Evolutionary conservation across 2,113 vertebrate genomes (phyloP), one percentile per base, ranked within the genome.

Genomic region (Toxotes jaculatrix): DNA sequence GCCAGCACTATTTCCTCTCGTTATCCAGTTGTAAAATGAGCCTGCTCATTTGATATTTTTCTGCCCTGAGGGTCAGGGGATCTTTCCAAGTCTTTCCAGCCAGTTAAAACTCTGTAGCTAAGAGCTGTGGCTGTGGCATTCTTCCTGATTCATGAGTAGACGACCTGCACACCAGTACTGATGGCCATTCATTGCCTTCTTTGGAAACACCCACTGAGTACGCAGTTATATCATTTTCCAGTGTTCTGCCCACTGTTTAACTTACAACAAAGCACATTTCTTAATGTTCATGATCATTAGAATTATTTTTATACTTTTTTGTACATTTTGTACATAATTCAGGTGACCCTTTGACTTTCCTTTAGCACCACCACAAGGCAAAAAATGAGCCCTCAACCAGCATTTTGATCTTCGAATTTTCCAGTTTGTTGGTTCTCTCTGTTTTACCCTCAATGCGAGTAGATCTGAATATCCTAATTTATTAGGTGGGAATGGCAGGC

Each of bases 1-100:
- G 83, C 70, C 75, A 86, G 77, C 32, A 61, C 68, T 65, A 74
- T 88, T 90, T 89, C 82, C 88, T 86, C 67, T 83, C 74, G 74
- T 83, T 82, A 87, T 68, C 34, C 77, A 31, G 76, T 38, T 82
- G 84, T 72, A 86, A 87, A 89, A 82, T 27, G 80, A 87, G 66
- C 66, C 67, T 11, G 61, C 59, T 83, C 65, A 85, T 67, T 60
- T 72, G 40, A 78, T 79, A 87, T 82, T 40, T 62, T 51, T 67
- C 51, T 70, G 57, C 60, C 75, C 66, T 19, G 43, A 73, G 67
- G 74, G 42, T 84, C 53, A 61, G 27, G 17, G 19, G 43, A 81
- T 61, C 71, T 75, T 83, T 84, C 70, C 61, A 84, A 60, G 68
- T 74, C 59, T 84, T 71, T 66, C 49, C 66, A 66, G 51, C 9